Percentiles rank a stretch among this genome's conserved stretches.
These are phyloP conservation scores for Drosophila nannoptera DNA, from an alignment of 1,140 invertebrate genomes.

Conservation along the genomic window DNA sequence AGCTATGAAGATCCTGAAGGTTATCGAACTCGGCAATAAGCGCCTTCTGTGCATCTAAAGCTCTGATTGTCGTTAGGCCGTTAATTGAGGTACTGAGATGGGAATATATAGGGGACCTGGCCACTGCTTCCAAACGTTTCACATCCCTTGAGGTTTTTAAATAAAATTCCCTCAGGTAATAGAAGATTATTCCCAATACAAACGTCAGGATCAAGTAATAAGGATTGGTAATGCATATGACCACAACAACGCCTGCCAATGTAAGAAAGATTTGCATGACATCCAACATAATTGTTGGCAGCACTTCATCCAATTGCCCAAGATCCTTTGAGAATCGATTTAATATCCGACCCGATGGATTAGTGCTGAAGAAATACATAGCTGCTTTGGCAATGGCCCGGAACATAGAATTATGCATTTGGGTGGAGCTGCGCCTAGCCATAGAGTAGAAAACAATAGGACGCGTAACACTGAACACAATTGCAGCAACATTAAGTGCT, in stretches of 20 bases:
- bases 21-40: constrained; percentile 84
- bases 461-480: constrained; percentile 59
- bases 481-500: constrained; percentile 49
- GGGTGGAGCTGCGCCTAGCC: constrained; percentile 50
- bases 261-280: constrained; percentile 86
- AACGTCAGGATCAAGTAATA: constrained; percentile 86
- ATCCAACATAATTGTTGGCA: constrained; percentile 89
- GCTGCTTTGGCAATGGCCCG: constrained; percentile 79
- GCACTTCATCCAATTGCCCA: constrained; percentile 89
- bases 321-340: constrained; percentile 90
- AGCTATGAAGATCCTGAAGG: constrained; percentile 84
- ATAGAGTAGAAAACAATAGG: constrained; percentile 58
- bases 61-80: constrained; percentile 88
- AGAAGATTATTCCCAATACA: constrained; percentile 85
- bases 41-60: constrained; percentile 82
- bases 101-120: constrained; percentile 87
- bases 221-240: constrained; percentile 87
- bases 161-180: constrained; percentile 88
- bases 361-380: constrained; percentile 90
- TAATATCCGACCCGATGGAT: constrained; percentile 86
- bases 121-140: constrained; percentile 89
- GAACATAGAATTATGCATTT: constrained; percentile 61
- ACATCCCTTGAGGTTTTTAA: constrained; percentile 90
- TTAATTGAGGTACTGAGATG: constrained; percentile 86
- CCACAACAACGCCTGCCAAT: constrained; percentile 82